phyloP scores from a whole-genome alignment of 2,888 invertebrate genomes.

The Nomada fabriciana region DNA sequence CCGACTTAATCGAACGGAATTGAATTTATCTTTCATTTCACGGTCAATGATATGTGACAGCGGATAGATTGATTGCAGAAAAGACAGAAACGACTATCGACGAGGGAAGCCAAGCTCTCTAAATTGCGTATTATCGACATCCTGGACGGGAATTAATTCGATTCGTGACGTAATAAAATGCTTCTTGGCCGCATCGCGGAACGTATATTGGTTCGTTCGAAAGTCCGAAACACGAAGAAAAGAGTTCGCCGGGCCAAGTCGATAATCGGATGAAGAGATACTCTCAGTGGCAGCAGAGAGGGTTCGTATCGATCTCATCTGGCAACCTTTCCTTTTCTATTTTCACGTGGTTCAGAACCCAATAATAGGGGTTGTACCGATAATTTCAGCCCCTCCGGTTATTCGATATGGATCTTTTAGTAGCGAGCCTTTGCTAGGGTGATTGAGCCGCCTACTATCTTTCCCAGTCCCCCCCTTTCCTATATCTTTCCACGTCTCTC shows the following conservation, averaged over 20 bases:
- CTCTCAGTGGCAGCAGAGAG: slow-evolving; percentile 47
- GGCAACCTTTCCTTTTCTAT: slow-evolving; percentile 66
- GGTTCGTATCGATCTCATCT: slow-evolving; percentile 71
- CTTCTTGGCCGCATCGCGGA: slow-evolving; percentile 50
- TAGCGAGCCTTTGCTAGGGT: slow-evolving; percentile 77
- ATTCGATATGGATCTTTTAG: slow-evolving; percentile 79
- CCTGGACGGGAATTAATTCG: slow-evolving; percentile 54
- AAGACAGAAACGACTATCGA: slow-evolving; percentile 28
- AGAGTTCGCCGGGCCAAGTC: slow-evolving; percentile 67
- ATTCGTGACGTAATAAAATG: slow-evolving; percentile 57
- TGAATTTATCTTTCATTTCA: slow-evolving; percentile 27
- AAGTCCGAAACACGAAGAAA: slow-evolving; percentile 63
- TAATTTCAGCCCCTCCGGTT: slow-evolving; percentile 78
- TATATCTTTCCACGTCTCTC: slow-evolving; percentile 30
- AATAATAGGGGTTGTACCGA: slow-evolving; percentile 79
- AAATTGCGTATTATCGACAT: slow-evolving; percentile 54
- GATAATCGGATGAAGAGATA: slow-evolving; percentile 71
- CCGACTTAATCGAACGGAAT: slow-evolving; percentile 11
- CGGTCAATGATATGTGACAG: not conserved
- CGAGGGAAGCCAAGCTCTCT: slow-evolving; percentile 5
- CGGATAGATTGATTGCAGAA: slow-evolving; percentile 1
- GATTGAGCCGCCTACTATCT: slow-evolving; percentile 71
- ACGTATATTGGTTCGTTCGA: slow-evolving; percentile 55
- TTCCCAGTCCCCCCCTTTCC: slow-evolving; percentile 20
- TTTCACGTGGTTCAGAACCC: slow-evolving; percentile 75